A percentile compares a stretch with the other conserved stretches of the same genome.
These are phyloP conservation scores for Bactericera cockerelli DNA, from an alignment of 1,140 invertebrate genomes.

Conservation along the genomic window DNA sequence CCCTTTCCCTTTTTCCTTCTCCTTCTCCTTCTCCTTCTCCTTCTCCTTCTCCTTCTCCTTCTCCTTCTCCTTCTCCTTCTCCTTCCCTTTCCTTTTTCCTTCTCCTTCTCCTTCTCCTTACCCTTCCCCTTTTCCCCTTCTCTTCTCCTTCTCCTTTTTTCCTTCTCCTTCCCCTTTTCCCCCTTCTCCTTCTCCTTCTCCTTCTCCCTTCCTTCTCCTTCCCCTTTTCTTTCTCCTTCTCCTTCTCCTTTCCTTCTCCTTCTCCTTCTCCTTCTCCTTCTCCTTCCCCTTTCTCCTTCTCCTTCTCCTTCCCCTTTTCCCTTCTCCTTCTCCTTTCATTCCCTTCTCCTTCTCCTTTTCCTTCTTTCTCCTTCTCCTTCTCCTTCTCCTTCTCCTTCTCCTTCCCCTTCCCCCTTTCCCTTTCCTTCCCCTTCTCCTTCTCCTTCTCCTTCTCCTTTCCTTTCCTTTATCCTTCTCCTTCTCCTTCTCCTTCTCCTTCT, in stretches of 20 bases:
- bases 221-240: no score
- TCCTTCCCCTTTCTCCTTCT: no score
- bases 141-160: conserved; percentile 8
- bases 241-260: no score
- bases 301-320: no score
- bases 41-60: conserved; percentile 21
- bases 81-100: conserved; percentile 18
- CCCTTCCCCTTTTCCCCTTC: no score
- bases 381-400: background rate
- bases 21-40: conserved; percentile 23
- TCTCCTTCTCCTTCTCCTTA: conserved; percentile 16
- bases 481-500: conserved; percentile 1
- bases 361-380: background rate
- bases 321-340: conserved; percentile 19
- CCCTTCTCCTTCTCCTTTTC: no score
- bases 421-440: no score
- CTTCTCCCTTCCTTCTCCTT: no score
- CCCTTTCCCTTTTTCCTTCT: conserved; percentile 21
- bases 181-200: conserved; percentile 17
- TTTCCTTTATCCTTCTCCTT: background rate
- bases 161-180: conserved; percentile 14
- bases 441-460: no score
- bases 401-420: no score
- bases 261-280: no score
- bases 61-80: conserved; percentile 14